Evolutionary conservation across 2,888 invertebrate species (phyloP).

Genomic region (Cecidostiba fungosa): DNA sequence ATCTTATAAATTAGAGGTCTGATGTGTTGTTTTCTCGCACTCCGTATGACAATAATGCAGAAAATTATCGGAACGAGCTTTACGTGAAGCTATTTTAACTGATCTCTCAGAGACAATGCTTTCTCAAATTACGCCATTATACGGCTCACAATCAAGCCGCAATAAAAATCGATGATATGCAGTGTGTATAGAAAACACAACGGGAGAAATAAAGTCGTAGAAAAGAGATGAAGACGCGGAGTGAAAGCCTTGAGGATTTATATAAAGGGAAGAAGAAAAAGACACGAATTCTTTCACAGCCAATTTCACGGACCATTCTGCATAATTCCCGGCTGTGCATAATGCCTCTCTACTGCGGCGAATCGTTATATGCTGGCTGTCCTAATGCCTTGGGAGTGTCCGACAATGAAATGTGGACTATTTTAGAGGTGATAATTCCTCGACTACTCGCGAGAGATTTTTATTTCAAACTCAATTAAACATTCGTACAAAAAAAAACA

Average conservation of each 20-base stretch:
- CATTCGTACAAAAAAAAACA: background rate
- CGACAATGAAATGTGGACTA: background rate
- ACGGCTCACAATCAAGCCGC: background rate
- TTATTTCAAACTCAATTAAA: background rate
- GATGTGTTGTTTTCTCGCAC: background rate
- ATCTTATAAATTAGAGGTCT: background rate
- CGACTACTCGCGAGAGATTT: background rate
- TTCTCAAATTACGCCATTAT: background rate
- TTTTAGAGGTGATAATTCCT: background rate
- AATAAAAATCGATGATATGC: background rate
- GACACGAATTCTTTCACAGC: slow-evolving; percentile 49
- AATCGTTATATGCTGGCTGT: background rate
- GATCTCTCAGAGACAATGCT: background rate
- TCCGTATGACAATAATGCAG: slow-evolving; percentile 14
- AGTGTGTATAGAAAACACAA: background rate
- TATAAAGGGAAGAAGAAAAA: slow-evolving; percentile 29
- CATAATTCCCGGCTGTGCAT: slow-evolving; percentile 64
- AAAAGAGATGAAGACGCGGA: slow-evolving; percentile 1
- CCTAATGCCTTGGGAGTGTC: slow-evolving; percentile 18
- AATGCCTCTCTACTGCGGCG: background rate
- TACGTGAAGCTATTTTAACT: slow-evolving; percentile 23
- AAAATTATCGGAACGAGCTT: slow-evolving; percentile 26
- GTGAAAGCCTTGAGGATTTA: slow-evolving; percentile 59
- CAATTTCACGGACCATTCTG: slow-evolving; percentile 72
- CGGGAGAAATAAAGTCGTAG: slow-evolving; percentile 1